Percentiles rank a stretch among this genome's conserved stretches.
Conservation (phyloP, 2,888 invertebrate species). For the Drosophila neonasuta region DNA sequence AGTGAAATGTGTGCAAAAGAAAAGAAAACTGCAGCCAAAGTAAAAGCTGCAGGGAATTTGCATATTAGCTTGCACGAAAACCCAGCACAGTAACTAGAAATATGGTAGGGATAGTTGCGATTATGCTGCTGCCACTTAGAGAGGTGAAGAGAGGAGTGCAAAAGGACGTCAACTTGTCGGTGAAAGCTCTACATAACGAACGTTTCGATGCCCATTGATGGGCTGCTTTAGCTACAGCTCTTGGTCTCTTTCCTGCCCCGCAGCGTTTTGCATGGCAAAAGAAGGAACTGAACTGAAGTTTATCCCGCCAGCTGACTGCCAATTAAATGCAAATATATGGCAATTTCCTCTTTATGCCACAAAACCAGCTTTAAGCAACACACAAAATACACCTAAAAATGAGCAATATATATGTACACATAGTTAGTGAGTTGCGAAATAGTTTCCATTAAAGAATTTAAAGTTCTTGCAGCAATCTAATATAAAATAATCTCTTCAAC, state of each 20-base stretch:
- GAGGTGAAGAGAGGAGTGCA: neutral
- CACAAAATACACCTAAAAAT: conserved; percentile 19
- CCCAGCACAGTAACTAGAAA: conserved; percentile 27
- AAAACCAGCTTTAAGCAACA: conserved; percentile 14
- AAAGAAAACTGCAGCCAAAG: conserved; percentile 51
- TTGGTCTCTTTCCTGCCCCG: conserved; percentile 24
- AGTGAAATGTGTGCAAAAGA: conserved; percentile 36
- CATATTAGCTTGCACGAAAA: conserved; percentile 69
- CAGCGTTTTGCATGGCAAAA: conserved; percentile 47
- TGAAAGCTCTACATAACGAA: conserved; percentile 48
- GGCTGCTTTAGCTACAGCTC: conserved; percentile 21
- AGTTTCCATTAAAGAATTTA: conserved; percentile 6
- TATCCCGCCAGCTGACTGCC: conserved; percentile 59
- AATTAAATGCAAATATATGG: conserved; percentile 76
- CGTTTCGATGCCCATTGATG: conserved; percentile 59
- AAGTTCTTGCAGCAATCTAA: too few species aligned
- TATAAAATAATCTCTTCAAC: too few species aligned
- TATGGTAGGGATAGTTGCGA: conserved; percentile 9
- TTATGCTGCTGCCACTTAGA: neutral
- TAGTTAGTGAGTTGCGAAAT: conserved; percentile 4
- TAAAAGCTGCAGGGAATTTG: conserved; percentile 73
- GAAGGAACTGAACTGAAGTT: conserved; percentile 27
- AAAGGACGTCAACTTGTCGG: conserved; percentile 44
- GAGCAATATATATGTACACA: conserved; percentile 34
- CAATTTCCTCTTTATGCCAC: conserved; percentile 35